A percentile compares a stretch with the other conserved stretches of the same genome.
Evolutionary conservation across 2,797 vertebrate genomes (phyloP).

Genomic region (Pseudotriccus pelzelni): DNA sequence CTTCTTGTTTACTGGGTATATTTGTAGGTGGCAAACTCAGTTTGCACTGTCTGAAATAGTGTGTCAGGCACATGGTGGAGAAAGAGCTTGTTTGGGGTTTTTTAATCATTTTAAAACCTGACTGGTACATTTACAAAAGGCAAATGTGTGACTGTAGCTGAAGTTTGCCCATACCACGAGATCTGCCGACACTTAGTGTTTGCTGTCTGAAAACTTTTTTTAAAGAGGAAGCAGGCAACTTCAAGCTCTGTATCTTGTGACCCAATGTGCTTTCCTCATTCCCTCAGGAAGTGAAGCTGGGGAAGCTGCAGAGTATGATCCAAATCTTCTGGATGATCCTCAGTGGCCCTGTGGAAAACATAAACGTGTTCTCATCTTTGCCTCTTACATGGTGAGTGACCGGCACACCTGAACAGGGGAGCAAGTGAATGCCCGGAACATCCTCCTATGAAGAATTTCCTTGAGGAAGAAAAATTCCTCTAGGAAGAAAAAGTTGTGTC

Average conservation of each 20-base stretch:
- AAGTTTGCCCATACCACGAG: not conserved
- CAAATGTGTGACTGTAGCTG: not conserved
- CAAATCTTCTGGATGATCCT: slow-evolving; percentile 93
- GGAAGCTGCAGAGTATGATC: slow-evolving; percentile 89
- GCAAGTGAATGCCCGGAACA: not conserved
- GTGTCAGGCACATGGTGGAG: not conserved
- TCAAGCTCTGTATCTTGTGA: not conserved
- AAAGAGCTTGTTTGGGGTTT: not conserved
- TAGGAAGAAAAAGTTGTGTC: not conserved
- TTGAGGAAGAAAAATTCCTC: not conserved
- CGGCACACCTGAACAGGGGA: not conserved
- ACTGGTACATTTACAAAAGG: not conserved
- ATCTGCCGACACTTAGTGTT: not conserved
- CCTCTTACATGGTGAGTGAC: slow-evolving; percentile 92
- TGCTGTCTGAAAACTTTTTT: not conserved
- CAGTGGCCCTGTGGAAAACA: slow-evolving; percentile 98
- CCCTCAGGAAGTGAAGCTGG: slow-evolving; percentile 79
- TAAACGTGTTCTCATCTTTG: slow-evolving; percentile 95
- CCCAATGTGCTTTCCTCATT: not conserved
- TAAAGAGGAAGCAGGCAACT: not conserved
- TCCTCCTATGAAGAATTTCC: not conserved
- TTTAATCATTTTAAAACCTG: not conserved
- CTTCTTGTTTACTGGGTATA: not conserved
- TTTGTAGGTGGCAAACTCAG: not conserved
- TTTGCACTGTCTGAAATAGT: not conserved